These are phyloP conservation scores for Drosophila nasuta DNA, from an alignment of 1,140 invertebrate species.

Conservation along the genomic window DNA sequence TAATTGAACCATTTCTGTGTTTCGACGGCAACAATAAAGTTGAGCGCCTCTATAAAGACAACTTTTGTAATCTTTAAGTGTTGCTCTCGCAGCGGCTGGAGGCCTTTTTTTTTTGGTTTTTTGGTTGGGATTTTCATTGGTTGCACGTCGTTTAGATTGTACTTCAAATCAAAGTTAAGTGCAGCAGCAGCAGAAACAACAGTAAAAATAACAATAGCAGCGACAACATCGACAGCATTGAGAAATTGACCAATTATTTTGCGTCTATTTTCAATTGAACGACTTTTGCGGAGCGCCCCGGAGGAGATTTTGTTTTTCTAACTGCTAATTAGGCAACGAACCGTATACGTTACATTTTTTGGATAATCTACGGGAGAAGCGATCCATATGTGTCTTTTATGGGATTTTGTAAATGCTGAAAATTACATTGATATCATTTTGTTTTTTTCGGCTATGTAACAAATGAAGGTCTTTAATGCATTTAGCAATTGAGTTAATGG, in stretches of 20 bases:
- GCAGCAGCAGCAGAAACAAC: conserved; percentile 49
- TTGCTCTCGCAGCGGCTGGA: conserved; percentile 29
- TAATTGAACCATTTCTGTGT: conserved; percentile 23
- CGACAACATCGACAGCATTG: conserved; percentile 35
- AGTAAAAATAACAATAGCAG: conserved; percentile 30
- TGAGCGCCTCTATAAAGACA: conserved; percentile 27
- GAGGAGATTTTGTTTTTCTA: conserved; percentile 20
- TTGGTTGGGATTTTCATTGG: conserved; percentile 34
- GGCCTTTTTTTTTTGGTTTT: conserved; percentile 28
- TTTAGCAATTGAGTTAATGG: conserved; percentile 32
- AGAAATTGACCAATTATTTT: conserved; percentile 72
- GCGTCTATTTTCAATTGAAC: conserved; percentile 64
- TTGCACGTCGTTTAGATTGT: conserved; percentile 54
- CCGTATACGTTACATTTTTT: conserved; percentile 45
- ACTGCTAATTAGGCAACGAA: conserved; percentile 68
- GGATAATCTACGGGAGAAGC: not conserved
- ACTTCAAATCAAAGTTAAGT: conserved; percentile 78
- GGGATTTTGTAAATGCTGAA: conserved; percentile 35
- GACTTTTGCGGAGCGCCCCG: conserved; percentile 31
- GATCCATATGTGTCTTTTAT: conserved; percentile 13
- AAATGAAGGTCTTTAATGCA: conserved; percentile 20
- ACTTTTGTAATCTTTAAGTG: conserved; percentile 79
- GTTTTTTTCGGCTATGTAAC: conserved; percentile 8
- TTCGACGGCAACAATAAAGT: conserved; percentile 39
- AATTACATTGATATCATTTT: conserved; percentile 56